Conservation (phyloP, 1,140 invertebrate species). For the Chelonus insularis region DNA sequence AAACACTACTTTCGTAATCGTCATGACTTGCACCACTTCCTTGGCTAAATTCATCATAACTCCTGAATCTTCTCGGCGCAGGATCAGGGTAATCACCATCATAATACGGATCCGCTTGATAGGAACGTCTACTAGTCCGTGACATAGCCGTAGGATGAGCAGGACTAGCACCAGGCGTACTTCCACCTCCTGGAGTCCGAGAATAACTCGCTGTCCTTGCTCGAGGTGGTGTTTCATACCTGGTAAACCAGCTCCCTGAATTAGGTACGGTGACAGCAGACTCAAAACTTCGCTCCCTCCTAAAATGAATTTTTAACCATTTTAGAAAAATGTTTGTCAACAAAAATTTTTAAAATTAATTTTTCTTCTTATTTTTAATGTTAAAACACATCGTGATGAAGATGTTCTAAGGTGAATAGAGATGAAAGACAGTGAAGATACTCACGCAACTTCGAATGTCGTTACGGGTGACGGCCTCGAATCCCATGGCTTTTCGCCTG, state of each 20-base stretch:
- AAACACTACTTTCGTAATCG: slow-evolving; percentile 56
- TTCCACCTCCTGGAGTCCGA: slow-evolving; percentile 50
- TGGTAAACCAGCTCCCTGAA: slow-evolving; percentile 53
- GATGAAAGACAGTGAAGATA: too few relatives aligned
- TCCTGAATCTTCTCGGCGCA: slow-evolving; percentile 63
- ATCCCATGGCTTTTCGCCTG: slow-evolving; percentile 61
- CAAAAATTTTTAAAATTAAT: slow-evolving; percentile 19
- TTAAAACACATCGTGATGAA: background rate
- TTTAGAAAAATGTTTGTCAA: too few relatives aligned
- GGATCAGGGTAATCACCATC: slow-evolving; percentile 58
- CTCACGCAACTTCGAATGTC: slow-evolving; percentile 56
- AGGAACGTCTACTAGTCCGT: slow-evolving; percentile 48
- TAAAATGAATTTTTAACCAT: too few relatives aligned
- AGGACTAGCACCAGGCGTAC: slow-evolving; percentile 55
- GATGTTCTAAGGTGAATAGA: too few relatives aligned
- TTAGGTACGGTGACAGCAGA: slow-evolving; percentile 53
- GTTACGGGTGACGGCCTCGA: slow-evolving; percentile 52
- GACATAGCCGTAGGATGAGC: slow-evolving; percentile 54
- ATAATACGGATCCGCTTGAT: slow-evolving; percentile 55
- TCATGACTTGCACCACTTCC: slow-evolving; percentile 67
- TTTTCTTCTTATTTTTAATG: too few relatives aligned
- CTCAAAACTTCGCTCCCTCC: slow-evolving; percentile 53
- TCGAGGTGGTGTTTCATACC: slow-evolving; percentile 56
- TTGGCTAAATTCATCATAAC: slow-evolving; percentile 68
- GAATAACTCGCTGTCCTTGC: slow-evolving; percentile 57